These are phyloP conservation scores for Nothoprocta perdicaria DNA, from an alignment of 2,113 vertebrate species.

Conservation along the genomic window DNA sequence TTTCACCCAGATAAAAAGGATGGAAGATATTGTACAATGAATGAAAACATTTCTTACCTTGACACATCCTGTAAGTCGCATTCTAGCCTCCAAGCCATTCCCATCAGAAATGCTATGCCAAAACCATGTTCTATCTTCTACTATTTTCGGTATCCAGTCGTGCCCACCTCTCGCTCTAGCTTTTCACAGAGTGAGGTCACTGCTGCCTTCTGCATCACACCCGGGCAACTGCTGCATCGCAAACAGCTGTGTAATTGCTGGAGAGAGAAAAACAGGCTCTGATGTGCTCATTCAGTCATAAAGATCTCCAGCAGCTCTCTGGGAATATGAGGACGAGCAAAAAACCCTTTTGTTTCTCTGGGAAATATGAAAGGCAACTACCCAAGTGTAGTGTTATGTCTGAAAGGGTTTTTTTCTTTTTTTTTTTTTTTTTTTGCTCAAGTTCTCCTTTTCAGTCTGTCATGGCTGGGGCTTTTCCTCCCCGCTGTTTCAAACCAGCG, in stretches of 20 bases:
- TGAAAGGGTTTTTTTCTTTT: fast-evolving
- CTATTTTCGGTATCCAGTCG: fast-evolving
- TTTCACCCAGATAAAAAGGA: fast-evolving
- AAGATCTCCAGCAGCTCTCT: not conserved
- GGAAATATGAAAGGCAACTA: fast-evolving
- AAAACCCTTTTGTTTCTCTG: not conserved
- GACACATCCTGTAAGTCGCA: fast-evolving
- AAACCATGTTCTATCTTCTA: fast-evolving
- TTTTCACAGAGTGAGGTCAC: fast-evolving
- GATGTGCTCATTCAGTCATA: not conserved
- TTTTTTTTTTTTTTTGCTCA: fast-evolving
- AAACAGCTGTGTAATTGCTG: not conserved
- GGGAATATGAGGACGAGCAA: not conserved
- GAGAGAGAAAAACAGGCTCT: not conserved
- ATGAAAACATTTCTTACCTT: fast-evolving
- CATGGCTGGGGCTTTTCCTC: not conserved
- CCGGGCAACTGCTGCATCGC: not conserved
- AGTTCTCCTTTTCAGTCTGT: not conserved
- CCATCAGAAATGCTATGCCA: fast-evolving
- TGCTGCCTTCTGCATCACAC: not conserved
- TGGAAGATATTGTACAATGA: not conserved
- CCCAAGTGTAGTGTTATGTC: fast-evolving
- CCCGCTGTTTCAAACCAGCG: not conserved
- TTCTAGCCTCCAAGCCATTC: fast-evolving
- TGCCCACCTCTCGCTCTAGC: not conserved